Evolutionary conservation across 2,113 vertebrate species (phyloP), one percentile per base, ranked within the genome.

Genomic region (Ia io): DNA sequence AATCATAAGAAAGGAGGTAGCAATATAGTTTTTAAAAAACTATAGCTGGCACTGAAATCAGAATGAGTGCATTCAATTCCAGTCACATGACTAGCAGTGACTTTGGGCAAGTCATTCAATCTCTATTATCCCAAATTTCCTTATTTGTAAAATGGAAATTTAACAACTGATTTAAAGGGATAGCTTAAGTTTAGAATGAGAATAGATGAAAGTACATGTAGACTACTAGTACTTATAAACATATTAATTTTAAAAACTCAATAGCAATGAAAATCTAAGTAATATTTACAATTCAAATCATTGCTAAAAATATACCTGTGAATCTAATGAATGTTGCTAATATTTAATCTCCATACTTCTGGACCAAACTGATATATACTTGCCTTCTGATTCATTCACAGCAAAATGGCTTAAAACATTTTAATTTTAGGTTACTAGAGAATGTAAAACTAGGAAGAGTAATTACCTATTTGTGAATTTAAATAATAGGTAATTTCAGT

Each of bases 361-460:
- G 40, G 49, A 90, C 12, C 47, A 87, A 63, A 90, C 0, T 2
- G 13, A 96, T 93, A 82, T 30, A 84, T 13, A 85, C 8, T 82
- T 91, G 71, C 74, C 70, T 96, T 95, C 73, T 88, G 76, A 97
- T 77, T 96, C 77, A 93, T 88, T 96, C 25, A 95, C 96, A 93
- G 67, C 30, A 94, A 93, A 40, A 93, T 20, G 30, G 56, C 74
- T 90, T 94, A 95, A 84, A 91, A 89, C 35, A 95, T 40, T 87
- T 93, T 86, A 91, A 95, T 32, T 96, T 95, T 91, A 84, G 25
- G 32, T 84, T 91, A 96, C 23, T 69, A 83, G 13, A 76, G 20
- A 92, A 95, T 95, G 88, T 94, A 63, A 97, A 71, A 20, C 22
- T 59, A 95, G 11, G 6, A 44, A 91, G 95, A 84, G 3, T 95